These are phyloP conservation scores for Corythoichthys intestinalis DNA, from an alignment of 2,113 vertebrate species.

Conservation along the genomic window DNA sequence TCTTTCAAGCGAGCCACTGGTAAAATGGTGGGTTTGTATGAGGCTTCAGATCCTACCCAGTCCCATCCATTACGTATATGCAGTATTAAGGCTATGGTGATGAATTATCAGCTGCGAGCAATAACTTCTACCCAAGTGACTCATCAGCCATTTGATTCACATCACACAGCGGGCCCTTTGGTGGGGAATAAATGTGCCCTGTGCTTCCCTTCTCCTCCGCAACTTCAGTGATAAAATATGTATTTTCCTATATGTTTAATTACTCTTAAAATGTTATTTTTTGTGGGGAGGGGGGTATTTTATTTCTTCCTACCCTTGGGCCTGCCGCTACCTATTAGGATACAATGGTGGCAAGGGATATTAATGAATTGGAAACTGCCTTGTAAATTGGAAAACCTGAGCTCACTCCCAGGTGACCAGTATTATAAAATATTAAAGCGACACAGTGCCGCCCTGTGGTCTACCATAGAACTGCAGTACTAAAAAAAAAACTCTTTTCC, in stretches of 20 bases:
- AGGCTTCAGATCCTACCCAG: constrained; percentile 50
- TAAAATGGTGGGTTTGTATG: constrained; percentile 39
- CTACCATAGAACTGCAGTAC: constrained; percentile 10
- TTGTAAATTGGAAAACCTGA: constrained; percentile 7
- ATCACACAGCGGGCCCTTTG: constrained; percentile 57
- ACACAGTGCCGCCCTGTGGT: constrained; percentile 60
- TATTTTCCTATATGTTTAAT: constrained; percentile 65
- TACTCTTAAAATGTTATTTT: constrained; percentile 52
- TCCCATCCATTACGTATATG: constrained; percentile 23
- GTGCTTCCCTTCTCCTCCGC: constrained; percentile 40
- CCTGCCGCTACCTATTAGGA: constrained; percentile 62
- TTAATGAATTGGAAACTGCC: constrained; percentile 52
- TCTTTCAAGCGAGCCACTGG: constrained; percentile 29
- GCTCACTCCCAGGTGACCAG: constrained; percentile 6
- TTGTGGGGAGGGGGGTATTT: constrained; percentile 55
- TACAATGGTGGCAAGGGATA: constrained; percentile 48
- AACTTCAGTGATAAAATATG: constrained; percentile 56
- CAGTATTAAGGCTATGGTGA: constrained; percentile 39
- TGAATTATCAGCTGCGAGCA: constrained; percentile 60
- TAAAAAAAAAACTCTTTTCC: neutral
- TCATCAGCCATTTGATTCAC: constrained; percentile 67
- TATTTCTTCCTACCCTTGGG: constrained; percentile 52
- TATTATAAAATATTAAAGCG: constrained; percentile 11
- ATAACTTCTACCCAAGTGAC: constrained; percentile 67
- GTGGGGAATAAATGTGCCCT: constrained; percentile 57